These are phyloP conservation scores for Malacosoma neustria DNA, from an alignment of 2,888 invertebrate genomes.

Conservation along the genomic window DNA sequence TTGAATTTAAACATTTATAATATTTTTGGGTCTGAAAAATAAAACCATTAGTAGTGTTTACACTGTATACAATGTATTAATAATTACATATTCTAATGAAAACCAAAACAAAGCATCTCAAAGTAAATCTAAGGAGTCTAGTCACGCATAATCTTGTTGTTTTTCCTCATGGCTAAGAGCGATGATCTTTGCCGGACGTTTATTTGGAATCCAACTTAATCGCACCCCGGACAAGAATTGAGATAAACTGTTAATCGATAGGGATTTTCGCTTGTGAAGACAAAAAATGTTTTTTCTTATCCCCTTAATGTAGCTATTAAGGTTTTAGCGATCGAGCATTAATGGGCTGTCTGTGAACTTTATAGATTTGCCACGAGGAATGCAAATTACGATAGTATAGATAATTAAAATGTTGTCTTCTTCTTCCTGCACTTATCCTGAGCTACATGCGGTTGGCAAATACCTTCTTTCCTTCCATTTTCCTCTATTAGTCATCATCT, in stretches of 20 bases:
- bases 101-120: neutral
- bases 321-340: neutral
- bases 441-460: too few species aligned
- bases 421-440: too few species aligned
- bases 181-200: slow-evolving; percentile 37
- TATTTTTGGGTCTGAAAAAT: too few species aligned
- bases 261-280: slow-evolving; percentile 33
- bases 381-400: neutral
- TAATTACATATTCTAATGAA: neutral
- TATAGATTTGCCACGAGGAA: neutral
- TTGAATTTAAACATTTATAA: too few species aligned
- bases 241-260: slow-evolving; percentile 52
- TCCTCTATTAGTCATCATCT: too few species aligned
- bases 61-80: too few species aligned
- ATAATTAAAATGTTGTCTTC: neutral
- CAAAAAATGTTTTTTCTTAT: slow-evolving; percentile 26
- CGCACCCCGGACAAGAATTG: slow-evolving; percentile 39
- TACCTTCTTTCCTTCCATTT: too few species aligned
- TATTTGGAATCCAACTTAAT: slow-evolving; percentile 44
- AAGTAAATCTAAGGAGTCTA: neutral
- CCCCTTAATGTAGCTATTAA: slow-evolving; percentile 1
- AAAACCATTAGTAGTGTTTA: too few species aligned
- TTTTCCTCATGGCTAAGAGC: slow-evolving; percentile 21
- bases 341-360: neutral
- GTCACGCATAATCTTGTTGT: slow-evolving; percentile 1